Conservation (phyloP, 1,140 invertebrate species). For the Drosophila cardini region DNA sequence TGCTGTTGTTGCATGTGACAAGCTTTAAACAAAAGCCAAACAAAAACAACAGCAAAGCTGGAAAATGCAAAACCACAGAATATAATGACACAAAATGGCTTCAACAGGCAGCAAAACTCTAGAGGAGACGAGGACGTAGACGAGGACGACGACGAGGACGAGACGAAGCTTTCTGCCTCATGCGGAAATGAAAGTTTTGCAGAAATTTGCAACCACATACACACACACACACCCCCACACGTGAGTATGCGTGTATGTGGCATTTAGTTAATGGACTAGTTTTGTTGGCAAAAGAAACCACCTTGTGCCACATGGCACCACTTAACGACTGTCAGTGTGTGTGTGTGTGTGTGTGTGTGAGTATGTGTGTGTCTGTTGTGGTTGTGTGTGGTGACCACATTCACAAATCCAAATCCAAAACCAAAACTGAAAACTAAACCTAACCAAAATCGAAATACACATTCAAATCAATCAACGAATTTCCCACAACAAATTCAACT, state of each 20-base stretch:
- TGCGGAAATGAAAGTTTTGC: slow-evolving; percentile 74
- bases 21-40: slow-evolving; percentile 59
- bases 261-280: slow-evolving; percentile 77
- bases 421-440: slow-evolving; percentile 16
- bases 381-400: slow-evolving; percentile 19
- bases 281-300: slow-evolving; percentile 36
- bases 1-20: slow-evolving; percentile 26
- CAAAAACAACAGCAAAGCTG: slow-evolving; percentile 42
- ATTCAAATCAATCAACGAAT: slow-evolving; percentile 41
- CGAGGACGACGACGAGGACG: no score
- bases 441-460: slow-evolving; percentile 18
- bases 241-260: background rate
- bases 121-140: background rate
- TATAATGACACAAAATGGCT: slow-evolving; percentile 77
- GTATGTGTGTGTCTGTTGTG: no score
- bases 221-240: background rate
- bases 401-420: slow-evolving; percentile 16
- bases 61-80: slow-evolving; percentile 79
- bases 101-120: slow-evolving; percentile 32
- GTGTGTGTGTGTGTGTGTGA: no score
- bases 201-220: slow-evolving; percentile 30
- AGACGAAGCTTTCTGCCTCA: slow-evolving; percentile 8
- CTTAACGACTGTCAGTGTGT: slow-evolving; percentile 34
- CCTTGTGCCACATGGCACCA: slow-evolving; percentile 35
- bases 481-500: slow-evolving; percentile 11